Evolutionary conservation across 2,113 vertebrate species (phyloP), one percentile per base, ranked within the genome.

Genomic region (Notarius quadriscutis): DNA sequence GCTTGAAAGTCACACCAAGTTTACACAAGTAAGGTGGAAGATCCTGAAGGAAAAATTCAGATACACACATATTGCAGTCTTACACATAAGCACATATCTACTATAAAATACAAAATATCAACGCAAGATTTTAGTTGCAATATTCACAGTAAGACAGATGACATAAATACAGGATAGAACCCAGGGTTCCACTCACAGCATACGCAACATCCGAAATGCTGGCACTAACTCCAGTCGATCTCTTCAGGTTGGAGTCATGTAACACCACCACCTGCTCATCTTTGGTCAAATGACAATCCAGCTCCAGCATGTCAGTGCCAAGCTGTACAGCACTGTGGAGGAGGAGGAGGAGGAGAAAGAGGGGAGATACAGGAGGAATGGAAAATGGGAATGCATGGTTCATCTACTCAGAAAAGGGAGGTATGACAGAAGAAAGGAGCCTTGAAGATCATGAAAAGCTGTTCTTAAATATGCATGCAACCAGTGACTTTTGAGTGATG

Each of bases 301-400:
- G 83, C 94, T 99, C 98, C 94, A 99, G 72, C 98, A 99, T 99
- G 91, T 99, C 98, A 9, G 98, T 99, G 75, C 98, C 98, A 18
- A 99, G 55, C 67, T 94, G 92, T 74, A 99, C 96, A 0, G 98
- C 98, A 4, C 98, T 99, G 92, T 78, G 58, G 86, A 90, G 91
- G 57, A 27, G 85, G 77, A 88, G 11, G 15, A 81, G 18, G 51
- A 34, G 72, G n/a, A 27, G 27, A 25, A 72, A 34, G 7, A 7
- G 67, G 51, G 51, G 51, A 11, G 10, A 62, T 27, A n/a, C 10
- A 51, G 1, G 20, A 69, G 17, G 51, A 41, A 41, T 53, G 18
- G 50, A 41, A 75, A 51, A 57, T 48, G 4, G 30, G 15, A 63
- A 51, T 50, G 57, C 15, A 77, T 15, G 17, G 20, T 58, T 86